Evolutionary conservation across 2,888 invertebrate species (phyloP).

Genomic region (Caprella mutica): DNA sequence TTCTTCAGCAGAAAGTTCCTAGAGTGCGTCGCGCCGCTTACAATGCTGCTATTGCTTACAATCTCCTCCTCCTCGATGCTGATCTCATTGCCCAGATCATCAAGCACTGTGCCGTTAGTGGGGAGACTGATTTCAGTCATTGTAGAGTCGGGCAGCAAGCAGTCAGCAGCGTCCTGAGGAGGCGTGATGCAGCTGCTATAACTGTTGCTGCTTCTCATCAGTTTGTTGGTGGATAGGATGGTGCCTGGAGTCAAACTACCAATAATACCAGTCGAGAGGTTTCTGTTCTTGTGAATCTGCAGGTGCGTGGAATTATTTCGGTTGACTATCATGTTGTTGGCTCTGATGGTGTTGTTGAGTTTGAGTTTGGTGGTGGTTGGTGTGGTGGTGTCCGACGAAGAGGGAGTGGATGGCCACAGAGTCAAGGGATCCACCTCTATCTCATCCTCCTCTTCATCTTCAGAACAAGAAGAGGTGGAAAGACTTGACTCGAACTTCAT

Average conservation of each 20-base stretch:
- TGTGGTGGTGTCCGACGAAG: neutral
- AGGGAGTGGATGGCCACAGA: constrained; percentile 26
- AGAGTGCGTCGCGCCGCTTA: neutral
- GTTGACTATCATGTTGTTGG: neutral
- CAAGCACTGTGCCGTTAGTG: constrained; percentile 28
- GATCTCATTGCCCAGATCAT: constrained; percentile 32
- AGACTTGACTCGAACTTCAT: constrained; percentile 57
- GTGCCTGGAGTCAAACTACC: neutral
- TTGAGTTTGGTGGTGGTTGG: neutral
- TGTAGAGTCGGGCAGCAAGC: constrained; percentile 33
- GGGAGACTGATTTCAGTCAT: constrained; percentile 34
- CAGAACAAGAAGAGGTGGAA: constrained; percentile 42
- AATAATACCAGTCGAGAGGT: neutral
- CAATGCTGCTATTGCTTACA: constrained; percentile 11
- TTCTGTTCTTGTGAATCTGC: neutral
- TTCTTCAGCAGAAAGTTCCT: constrained; percentile 23
- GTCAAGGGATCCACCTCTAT: constrained; percentile 43
- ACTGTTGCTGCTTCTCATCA: neutral
- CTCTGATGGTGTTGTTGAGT: neutral
- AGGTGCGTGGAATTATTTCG: neutral
- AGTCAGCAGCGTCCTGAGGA: constrained; percentile 16
- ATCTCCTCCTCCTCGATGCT: constrained; percentile 26
- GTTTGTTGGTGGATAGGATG: neutral
- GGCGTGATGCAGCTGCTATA: neutral
- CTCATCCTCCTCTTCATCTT: constrained; percentile 47